A percentile compares a stretch with the other conserved stretches of the same genome.
Evolutionary conservation across 1,140 invertebrate species (phyloP).

Genomic region (Drosophila fuyamai): DNA sequence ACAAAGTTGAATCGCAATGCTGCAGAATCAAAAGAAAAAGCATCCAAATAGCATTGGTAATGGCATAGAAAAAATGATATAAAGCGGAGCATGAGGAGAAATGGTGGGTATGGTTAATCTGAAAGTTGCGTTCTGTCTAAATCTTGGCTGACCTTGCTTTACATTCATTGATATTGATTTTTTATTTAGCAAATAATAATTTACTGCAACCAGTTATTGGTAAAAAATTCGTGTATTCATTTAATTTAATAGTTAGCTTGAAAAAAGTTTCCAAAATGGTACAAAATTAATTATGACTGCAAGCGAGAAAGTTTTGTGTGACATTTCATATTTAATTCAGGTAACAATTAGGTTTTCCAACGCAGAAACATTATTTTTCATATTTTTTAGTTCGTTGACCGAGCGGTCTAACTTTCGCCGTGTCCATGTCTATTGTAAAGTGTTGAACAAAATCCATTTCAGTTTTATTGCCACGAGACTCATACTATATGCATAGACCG

Average conservation of each 20-base stretch:
- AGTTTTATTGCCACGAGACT: background rate
- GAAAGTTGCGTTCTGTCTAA: too few species aligned
- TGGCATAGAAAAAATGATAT: conserved; percentile 4
- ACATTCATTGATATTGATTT: too few species aligned
- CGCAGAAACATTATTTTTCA: background rate
- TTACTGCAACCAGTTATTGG: too few species aligned
- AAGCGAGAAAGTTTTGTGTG: background rate
- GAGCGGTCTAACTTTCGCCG: background rate
- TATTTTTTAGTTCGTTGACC: background rate
- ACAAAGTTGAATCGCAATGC: conserved; percentile 47
- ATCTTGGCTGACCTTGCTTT: too few species aligned
- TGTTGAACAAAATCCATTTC: conserved; percentile 15
- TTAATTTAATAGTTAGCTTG: too few species aligned
- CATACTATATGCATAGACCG: conserved; percentile 11
- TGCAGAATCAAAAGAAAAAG: conserved; percentile 21
- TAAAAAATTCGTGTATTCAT: too few species aligned
- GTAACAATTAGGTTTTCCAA: background rate
- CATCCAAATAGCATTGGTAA: conserved; percentile 7
- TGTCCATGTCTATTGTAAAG: conserved; percentile 4
- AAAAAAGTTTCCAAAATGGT: too few species aligned
- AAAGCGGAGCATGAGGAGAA: background rate
- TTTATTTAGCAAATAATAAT: too few species aligned
- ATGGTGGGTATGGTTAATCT: conserved; percentile 9
- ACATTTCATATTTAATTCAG: background rate
- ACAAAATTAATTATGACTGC: too few species aligned